Conservation (phyloP, 2,888 invertebrate genomes). For the Dryocosmus kuriphilus region DNA sequence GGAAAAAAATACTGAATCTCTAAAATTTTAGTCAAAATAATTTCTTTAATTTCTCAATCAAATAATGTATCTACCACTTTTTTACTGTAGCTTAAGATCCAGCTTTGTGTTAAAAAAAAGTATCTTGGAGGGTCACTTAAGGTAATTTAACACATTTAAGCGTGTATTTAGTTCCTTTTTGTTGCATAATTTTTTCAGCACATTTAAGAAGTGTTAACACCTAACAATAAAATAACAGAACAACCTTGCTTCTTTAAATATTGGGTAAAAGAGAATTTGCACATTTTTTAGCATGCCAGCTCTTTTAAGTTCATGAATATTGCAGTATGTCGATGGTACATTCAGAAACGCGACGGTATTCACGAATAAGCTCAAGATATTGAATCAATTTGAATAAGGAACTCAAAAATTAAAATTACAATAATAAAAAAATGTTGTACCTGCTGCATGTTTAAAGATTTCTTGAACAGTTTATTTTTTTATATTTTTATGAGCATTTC, state of each 20-base stretch:
- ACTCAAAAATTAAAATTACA: background rate
- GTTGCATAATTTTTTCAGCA: background rate
- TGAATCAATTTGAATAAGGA: background rate
- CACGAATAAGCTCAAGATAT: background rate
- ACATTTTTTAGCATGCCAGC: background rate
- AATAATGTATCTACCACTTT: too few species aligned
- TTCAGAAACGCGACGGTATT: background rate
- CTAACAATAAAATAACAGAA: background rate
- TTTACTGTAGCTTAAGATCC: too few species aligned
- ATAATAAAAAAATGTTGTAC: background rate
- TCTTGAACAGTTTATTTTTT: background rate
- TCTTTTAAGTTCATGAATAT: background rate
- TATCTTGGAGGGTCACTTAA: too few species aligned
- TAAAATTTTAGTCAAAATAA: too few species aligned
- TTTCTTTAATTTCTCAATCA: too few species aligned
- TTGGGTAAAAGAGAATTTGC: background rate
- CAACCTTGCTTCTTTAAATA: background rate
- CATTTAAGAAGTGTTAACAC: background rate
- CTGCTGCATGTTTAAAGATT: background rate
- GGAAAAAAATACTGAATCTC: too few species aligned
- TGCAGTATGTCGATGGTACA: background rate
- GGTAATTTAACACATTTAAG: background rate
- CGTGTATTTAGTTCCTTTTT: background rate
- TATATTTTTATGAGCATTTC: background rate
- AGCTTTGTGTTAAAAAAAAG: too few species aligned